Conservation (phyloP, 2,113 vertebrate species). For the Mustela nigripes region DNA sequence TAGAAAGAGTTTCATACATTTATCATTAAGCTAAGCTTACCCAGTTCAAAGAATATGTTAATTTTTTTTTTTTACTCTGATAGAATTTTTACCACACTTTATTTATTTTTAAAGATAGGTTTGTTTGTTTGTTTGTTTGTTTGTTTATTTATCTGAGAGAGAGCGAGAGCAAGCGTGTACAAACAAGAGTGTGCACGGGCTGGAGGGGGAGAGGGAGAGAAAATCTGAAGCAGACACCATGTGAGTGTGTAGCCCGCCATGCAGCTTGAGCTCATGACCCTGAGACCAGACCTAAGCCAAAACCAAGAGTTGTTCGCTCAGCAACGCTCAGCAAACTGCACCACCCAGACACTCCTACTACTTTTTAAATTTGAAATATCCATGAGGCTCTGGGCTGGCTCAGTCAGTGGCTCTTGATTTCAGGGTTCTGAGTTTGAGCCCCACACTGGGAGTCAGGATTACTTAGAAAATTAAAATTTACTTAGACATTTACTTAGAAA, state of each 20-base stretch:
- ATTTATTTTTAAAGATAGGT: not conserved
- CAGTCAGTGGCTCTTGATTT: not conserved
- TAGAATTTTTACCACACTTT: not conserved
- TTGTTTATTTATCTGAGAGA: not conserved
- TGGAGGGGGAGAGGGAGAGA: not conserved
- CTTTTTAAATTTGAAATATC: not conserved
- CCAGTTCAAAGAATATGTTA: not conserved
- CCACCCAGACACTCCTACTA: not conserved
- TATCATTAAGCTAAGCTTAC: not conserved
- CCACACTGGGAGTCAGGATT: not conserved
- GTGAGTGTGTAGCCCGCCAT: not conserved
- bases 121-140: not conserved
- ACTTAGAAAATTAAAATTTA: not conserved
- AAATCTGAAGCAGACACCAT: not conserved
- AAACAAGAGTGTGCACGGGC: rapidly evolving
- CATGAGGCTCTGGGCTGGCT: not conserved
- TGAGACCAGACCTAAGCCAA: not conserved
- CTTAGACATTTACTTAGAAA: not conserved
- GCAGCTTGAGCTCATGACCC: not conserved
- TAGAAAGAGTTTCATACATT: not conserved
- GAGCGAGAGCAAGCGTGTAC: no score
- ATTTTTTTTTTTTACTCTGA: not conserved
- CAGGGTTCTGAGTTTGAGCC: not conserved
- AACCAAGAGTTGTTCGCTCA: not conserved
- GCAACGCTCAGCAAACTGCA: not conserved